Conservation (phyloP, 2,888 invertebrate species). For the Muschampia plurimacula region DNA sequence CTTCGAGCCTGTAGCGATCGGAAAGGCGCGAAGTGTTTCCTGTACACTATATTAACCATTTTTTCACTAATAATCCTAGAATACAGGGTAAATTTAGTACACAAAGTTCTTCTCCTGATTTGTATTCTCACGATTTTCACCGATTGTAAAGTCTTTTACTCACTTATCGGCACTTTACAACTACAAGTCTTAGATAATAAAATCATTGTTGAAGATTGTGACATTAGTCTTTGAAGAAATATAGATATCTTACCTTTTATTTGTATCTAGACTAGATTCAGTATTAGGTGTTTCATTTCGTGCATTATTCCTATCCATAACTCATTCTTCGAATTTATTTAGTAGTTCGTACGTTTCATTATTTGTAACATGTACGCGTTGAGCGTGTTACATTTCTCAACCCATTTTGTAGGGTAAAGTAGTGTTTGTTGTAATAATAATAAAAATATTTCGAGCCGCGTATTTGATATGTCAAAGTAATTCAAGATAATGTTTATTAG, state of each 20-base stretch:
- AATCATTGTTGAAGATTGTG: conserved; percentile 78
- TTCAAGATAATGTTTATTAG: conserved; percentile 82
- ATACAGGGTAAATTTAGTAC: conserved; percentile 85
- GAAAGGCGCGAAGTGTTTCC: conserved; percentile 52
- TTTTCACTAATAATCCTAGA: conserved; percentile 82
- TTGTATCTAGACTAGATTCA: conserved; percentile 70
- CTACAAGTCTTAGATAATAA: conserved; percentile 68
- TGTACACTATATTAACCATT: conserved; percentile 63
- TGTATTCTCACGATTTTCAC: conserved; percentile 79
- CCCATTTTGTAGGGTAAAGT: conserved; percentile 80
- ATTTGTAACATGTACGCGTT: conserved; percentile 58
- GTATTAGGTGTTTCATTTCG: conserved; percentile 50
- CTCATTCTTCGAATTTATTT: conserved; percentile 54
- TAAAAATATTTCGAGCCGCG: conserved; percentile 85
- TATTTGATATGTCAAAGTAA: conserved; percentile 86
- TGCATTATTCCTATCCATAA: conserved; percentile 51
- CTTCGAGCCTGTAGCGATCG: conserved; percentile 53
- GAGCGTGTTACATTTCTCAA: conserved; percentile 60
- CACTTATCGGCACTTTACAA: conserved; percentile 79
- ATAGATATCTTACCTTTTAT: conserved; percentile 67
- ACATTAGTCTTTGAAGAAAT: conserved; percentile 66
- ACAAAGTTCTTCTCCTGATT: conserved; percentile 75
- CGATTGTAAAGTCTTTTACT: conserved; percentile 74
- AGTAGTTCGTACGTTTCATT: conserved; percentile 56
- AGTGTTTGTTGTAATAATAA: conserved; percentile 71